These are phyloP conservation scores for Harpagus bidentatus DNA, from an alignment of 2,113 vertebrate species.

Conservation along the genomic window DNA sequence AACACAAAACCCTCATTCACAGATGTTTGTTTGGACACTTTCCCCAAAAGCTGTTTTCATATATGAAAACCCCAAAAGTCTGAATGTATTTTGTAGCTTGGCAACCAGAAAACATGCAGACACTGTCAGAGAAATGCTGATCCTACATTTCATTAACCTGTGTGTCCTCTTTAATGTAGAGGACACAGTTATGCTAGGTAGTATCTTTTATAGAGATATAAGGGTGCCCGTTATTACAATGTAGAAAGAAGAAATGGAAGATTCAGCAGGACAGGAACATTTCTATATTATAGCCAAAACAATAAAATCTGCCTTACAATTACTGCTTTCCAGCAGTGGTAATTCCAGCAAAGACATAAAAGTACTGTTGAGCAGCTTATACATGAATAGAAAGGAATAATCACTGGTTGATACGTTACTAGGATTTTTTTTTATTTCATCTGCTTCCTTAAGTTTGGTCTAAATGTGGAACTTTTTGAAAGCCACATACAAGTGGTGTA, in stretches of 20 bases:
- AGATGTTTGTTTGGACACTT: background rate
- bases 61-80: background rate
- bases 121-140: background rate
- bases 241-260: background rate
- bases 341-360: background rate
- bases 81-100: background rate
- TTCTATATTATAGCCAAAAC: background rate
- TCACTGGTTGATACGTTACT: background rate
- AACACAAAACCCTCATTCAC: background rate
- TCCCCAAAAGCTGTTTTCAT: background rate
- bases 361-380: background rate
- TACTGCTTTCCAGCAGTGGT: background rate
- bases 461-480: background rate
- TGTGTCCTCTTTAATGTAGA: background rate
- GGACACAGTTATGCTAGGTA: background rate
- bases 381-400: background rate
- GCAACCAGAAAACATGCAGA: background rate
- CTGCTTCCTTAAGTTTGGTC: background rate
- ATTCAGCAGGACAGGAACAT: background rate
- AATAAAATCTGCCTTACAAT: conserved; percentile 17
- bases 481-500: background rate
- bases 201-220: background rate
- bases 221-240: background rate
- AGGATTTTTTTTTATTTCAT: background rate
- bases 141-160: background rate